A percentile compares a stretch with the other conserved stretches of the same genome.
These are phyloP conservation scores for Aspidapion aeneum DNA, from an alignment of 2,888 invertebrate genomes.

Conservation along the genomic window DNA sequence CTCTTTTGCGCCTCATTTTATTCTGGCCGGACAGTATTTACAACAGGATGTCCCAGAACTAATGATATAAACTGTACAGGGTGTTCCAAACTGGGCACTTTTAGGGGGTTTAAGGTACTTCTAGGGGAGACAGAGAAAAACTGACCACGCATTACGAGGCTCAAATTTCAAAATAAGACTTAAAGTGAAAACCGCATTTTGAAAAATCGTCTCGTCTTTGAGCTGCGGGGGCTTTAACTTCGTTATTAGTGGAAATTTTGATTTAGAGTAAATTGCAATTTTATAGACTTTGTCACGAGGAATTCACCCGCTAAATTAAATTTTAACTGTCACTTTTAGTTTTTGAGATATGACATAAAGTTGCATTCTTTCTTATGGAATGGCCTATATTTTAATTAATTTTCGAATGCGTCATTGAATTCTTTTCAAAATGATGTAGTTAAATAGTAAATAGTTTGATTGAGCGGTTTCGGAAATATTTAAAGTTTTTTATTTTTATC, in stretches of 20 bases:
- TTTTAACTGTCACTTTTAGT: not conserved
- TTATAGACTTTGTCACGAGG: not conserved
- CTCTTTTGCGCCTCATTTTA: no score
- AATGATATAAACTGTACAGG: not conserved
- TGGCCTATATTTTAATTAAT: not conserved
- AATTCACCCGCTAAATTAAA: not conserved
- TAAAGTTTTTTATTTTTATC: no score
- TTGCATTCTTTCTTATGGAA: not conserved
- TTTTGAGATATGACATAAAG: not conserved
- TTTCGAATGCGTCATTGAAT: no score
- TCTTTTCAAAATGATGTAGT: no score
- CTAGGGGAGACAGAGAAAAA: not conserved
- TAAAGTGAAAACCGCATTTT: not conserved
- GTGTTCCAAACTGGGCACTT: not conserved
- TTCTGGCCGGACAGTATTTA: no score
- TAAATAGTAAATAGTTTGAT: no score
- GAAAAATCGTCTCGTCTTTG: not conserved
- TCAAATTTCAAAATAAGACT: not conserved
- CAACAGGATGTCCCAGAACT: no score
- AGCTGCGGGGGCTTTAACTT: not conserved
- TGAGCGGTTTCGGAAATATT: no score
- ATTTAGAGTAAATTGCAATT: not conserved
- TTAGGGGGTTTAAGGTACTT: not conserved
- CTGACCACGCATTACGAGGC: not conserved
- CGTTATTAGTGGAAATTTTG: not conserved